A percentile compares a stretch with the other conserved stretches of the same genome.
These are phyloP conservation scores for Autographa gamma DNA, from an alignment of 2,888 invertebrate genomes.

Conservation along the genomic window DNA sequence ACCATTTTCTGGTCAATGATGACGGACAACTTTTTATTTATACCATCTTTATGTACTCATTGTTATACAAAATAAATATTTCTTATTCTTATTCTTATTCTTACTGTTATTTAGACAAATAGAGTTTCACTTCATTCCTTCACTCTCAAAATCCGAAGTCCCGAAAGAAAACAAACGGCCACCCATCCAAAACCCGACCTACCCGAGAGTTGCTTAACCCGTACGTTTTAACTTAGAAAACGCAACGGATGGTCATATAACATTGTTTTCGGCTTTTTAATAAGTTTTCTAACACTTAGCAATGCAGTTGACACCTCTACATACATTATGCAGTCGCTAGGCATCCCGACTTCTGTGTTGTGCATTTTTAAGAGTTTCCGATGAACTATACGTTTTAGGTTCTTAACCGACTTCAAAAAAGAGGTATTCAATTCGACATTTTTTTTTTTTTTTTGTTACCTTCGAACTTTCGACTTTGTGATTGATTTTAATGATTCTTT, in stretches of 20 bases:
- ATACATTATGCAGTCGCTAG: conserved; percentile 35
- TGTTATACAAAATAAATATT: too few relatives aligned
- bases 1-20: too few relatives aligned
- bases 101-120: too few relatives aligned
- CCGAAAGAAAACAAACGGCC: background rate
- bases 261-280: conserved; percentile 9
- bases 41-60: too few relatives aligned
- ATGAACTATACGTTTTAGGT: background rate
- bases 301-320: conserved; percentile 43
- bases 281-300: conserved; percentile 45
- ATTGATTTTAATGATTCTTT: too few relatives aligned
- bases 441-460: too few relatives aligned
- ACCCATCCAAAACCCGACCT: conserved; percentile 4
- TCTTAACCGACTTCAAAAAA: background rate
- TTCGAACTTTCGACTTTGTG: too few relatives aligned
- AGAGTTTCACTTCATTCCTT: too few relatives aligned
- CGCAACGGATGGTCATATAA: conserved; percentile 11
- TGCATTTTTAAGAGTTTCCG: conserved; percentile 27
- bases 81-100: too few relatives aligned
- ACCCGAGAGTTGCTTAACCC: background rate
- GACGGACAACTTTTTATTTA: too few relatives aligned
- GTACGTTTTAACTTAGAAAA: background rate
- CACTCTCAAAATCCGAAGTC: too few relatives aligned
- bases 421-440: too few relatives aligned
- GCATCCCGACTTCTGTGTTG: conserved; percentile 33